Percentiles rank a stretch among this genome's conserved stretches.
Evolutionary conservation across 2,113 vertebrate genomes (phyloP).

Genomic region (Plotosus lineatus): DNA sequence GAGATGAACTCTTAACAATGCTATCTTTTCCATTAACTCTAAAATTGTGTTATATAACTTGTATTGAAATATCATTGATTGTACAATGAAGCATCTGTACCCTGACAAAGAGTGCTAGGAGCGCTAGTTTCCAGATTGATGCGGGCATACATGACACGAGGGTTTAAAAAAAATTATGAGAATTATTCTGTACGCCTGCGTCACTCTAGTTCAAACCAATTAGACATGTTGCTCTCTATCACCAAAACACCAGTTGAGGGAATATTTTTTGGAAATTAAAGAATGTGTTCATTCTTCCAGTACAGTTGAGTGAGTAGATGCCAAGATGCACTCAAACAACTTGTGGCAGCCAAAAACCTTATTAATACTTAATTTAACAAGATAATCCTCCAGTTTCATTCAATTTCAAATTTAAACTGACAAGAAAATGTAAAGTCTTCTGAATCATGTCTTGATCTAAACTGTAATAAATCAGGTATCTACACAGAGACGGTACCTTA

Average conservation of each 20-base stretch:
- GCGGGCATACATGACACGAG: background rate
- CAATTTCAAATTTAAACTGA: background rate
- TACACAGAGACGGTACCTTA: background rate
- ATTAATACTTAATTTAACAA: background rate
- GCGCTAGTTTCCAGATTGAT: no score
- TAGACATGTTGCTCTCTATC: background rate
- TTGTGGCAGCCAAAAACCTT: background rate
- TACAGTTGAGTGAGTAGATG: background rate
- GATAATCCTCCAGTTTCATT: background rate
- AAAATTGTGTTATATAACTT: no score
- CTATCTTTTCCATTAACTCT: no score
- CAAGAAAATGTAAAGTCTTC: background rate
- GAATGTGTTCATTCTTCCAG: background rate
- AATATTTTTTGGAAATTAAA: background rate
- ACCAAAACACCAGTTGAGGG: background rate
- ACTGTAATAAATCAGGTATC: background rate
- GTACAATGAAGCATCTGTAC: background rate
- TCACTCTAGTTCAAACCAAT: background rate
- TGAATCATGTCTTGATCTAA: background rate
- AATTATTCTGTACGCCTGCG: no score
- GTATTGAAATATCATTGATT: background rate
- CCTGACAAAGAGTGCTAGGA: background rate
- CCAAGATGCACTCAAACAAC: background rate
- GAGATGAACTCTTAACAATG: no score
- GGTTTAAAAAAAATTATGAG: background rate